These are phyloP conservation scores for Anoplopoma fimbria DNA, from an alignment of 2,113 vertebrate species.

Conservation along the genomic window DNA sequence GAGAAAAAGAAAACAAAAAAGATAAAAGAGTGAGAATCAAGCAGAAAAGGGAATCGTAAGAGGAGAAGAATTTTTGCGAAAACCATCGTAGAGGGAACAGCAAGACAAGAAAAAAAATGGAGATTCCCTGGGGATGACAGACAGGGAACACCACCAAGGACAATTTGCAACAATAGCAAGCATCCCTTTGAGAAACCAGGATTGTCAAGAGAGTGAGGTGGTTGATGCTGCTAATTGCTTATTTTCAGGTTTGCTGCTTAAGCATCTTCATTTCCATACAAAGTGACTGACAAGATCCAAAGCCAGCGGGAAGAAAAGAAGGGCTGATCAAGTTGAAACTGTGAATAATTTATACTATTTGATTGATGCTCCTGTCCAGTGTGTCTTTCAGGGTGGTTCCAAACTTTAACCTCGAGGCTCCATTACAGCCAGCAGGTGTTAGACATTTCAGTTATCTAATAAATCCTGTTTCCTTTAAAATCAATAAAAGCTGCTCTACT, in stretches of 20 bases:
- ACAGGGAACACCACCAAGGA: slow-evolving; percentile 68
- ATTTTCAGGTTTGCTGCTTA: slow-evolving; percentile 72
- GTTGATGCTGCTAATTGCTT: slow-evolving; percentile 71
- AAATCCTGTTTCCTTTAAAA: slow-evolving; percentile 47
- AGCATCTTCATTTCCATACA: slow-evolving; percentile 64
- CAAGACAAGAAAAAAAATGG: slow-evolving; percentile 13
- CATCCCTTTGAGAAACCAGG: slow-evolving; percentile 41
- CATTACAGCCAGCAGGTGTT: slow-evolving; percentile 45
- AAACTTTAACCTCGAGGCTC: slow-evolving; percentile 23
- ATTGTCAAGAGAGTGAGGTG: slow-evolving; percentile 41
- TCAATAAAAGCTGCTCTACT: slow-evolving; percentile 23
- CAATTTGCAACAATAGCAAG: slow-evolving; percentile 60
- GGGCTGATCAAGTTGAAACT: slow-evolving; percentile 40
- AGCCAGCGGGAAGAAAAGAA: slow-evolving; percentile 41
- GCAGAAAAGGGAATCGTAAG: background rate
- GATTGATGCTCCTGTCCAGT: slow-evolving; percentile 49
- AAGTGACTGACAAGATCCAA: slow-evolving; percentile 53
- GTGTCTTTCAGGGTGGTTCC: slow-evolving; percentile 23
- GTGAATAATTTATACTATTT: slow-evolving; percentile 56
- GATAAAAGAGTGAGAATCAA: background rate
- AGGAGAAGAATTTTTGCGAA: background rate
- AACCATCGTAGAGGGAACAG: background rate
- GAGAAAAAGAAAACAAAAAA: slow-evolving; percentile 13
- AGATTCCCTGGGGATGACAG: slow-evolving; percentile 48
- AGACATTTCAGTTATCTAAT: slow-evolving; percentile 35